A percentile compares a stretch with the other conserved stretches of the same genome.
Conservation (phyloP, 1,140 invertebrate genomes). For the Neodiprion fabricii region DNA sequence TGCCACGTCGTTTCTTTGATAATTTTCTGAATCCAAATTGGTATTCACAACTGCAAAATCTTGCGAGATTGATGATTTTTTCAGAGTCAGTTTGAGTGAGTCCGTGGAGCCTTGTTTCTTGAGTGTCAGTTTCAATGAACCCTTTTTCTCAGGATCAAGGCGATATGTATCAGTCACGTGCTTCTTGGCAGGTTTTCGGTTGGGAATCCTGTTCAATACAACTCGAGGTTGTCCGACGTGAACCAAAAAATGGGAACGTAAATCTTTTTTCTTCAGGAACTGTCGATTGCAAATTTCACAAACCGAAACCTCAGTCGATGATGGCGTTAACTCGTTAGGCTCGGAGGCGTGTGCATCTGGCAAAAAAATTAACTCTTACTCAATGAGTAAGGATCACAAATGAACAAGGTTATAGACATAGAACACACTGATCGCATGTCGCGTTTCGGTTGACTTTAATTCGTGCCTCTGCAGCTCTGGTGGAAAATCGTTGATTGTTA, state of each 20-base stretch:
- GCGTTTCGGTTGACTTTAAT: no score
- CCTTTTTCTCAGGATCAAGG: conserved; percentile 45
- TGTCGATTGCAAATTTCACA: conserved; percentile 54
- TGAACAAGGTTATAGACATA: no score
- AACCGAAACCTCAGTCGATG: conserved; percentile 19
- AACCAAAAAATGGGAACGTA: conserved; percentile 46
- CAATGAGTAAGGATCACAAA: neutral
- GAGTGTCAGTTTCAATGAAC: conserved; percentile 51
- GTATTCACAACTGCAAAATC: conserved; percentile 55
- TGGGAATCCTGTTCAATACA: conserved; percentile 49
- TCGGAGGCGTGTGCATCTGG: conserved; percentile 8
- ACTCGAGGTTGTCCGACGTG: conserved; percentile 53
- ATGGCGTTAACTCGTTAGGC: neutral
- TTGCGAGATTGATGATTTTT: conserved; percentile 51
- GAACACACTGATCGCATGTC: no score
- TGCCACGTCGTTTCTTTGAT: conserved; percentile 47
- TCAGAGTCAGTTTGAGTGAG: conserved; percentile 50
- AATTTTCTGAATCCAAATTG: conserved; percentile 38
- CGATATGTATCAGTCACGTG: conserved; percentile 47
- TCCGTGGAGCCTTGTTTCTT: conserved; percentile 49
- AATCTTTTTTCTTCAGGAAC: conserved; percentile 50
- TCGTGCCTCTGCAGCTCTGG: no score
- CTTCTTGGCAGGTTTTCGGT: conserved; percentile 42
- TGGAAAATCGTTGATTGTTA: no score
- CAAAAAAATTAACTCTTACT: conserved; percentile 14